Evolutionary conservation across 2,797 vertebrate genomes (phyloP).

Genomic region (Ataeniobius toweri): DNA sequence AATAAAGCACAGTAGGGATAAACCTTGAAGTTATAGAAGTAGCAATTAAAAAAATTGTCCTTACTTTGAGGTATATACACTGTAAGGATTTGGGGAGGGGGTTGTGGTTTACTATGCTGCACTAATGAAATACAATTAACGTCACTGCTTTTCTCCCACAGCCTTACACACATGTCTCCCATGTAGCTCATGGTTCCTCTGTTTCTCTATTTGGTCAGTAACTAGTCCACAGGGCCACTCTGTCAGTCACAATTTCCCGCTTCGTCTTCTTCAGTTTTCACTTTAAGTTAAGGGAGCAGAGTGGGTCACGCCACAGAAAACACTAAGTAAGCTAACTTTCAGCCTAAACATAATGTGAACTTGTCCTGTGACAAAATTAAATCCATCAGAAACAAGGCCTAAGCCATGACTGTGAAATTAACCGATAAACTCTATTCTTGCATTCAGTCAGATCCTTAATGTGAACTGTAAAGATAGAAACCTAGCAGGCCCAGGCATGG

Average conservation of each 20-base stretch:
- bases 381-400: constrained; percentile 32
- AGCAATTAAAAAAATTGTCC: not conserved
- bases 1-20: not conserved
- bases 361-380: constrained; percentile 26
- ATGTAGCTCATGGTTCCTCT: constrained; percentile 23
- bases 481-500: constrained; percentile 55
- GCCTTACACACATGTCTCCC: constrained; percentile 17
- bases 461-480: constrained; percentile 57
- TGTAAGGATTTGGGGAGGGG: not conserved
- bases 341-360: constrained; percentile 24
- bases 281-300: constrained; percentile 18
- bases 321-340: constrained; percentile 5
- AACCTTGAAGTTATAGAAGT: not conserved
- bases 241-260: constrained; percentile 57
- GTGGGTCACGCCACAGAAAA: constrained; percentile 7
- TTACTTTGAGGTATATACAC: not conserved
- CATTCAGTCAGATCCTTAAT: constrained; percentile 55
- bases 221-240: constrained; percentile 42
- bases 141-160: constrained; percentile 23
- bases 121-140: constrained; percentile 31
- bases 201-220: constrained; percentile 45
- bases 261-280: constrained; percentile 43
- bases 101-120: not conserved
- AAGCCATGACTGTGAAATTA: constrained; percentile 42
- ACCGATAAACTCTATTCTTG: constrained; percentile 57